Evolutionary conservation across 2,888 invertebrate genomes (phyloP), one percentile per base, ranked within the genome.

Genomic region (Drosophila helvetica): DNA sequence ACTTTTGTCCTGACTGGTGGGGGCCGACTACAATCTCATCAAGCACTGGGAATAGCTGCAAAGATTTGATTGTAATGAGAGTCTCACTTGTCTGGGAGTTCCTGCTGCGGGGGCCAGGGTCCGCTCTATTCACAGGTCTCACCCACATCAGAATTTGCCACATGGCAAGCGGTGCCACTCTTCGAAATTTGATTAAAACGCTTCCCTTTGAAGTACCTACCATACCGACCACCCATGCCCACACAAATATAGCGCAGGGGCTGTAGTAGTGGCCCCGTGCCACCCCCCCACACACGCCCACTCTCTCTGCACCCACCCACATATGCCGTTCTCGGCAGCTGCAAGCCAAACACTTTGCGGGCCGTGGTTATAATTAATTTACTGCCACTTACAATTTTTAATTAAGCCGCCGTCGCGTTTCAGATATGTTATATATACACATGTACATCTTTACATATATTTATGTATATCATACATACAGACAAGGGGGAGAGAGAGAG

Each of bases 311-410:
- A 27, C 17, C 55, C 58, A n/a, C 53, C 56, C 71, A 74, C 71
- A 72, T 70, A 33, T 72, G 69, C 19, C 43, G 42, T 17, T 55
- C 27, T 42, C 43, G 22, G 50, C 58, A 38, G 30, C 74, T 75
- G 77, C 83, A 87, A 81, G 82, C 81, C 82, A 85, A 82, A 82
- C 82, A 87, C 86, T 82, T 82, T 87, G 82, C 73, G 75, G 75
- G 83, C 75, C 70, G 73, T 68, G 88, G 80, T 82, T 87, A 82
- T 82, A 82, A 82, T 88, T 82, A 82, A 82, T 82, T 82, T 82
- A 82, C 82, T 82, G 82, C 82, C 88, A 88, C 82, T 82, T 87
- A 82, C 88, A 88, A 86, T 82, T 82, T 88, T 82, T 82, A 82
- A 82, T 82, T 86, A 82, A 82, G 88, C 86, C 70, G 65, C 65